Evolutionary conservation across 2,888 invertebrate genomes (phyloP).

Genomic region (Gisinianus flammeolus): DNA sequence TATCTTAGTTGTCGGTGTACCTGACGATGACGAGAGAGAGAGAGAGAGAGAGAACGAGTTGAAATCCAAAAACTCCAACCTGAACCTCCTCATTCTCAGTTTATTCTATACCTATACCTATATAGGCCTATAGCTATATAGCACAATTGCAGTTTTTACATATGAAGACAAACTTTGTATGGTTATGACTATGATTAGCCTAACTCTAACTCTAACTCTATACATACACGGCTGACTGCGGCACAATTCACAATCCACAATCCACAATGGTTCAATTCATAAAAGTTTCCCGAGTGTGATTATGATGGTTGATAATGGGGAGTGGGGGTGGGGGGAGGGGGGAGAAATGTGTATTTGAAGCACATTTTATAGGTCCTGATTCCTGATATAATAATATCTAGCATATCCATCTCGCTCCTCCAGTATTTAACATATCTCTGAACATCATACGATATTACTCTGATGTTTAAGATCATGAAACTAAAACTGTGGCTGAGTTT

Average conservation of each 20-base stretch:
- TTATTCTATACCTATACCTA: too few relatives aligned
- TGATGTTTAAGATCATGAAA: too few relatives aligned
- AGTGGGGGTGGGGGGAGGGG: too few relatives aligned
- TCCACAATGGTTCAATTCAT: slow-evolving; percentile 12
- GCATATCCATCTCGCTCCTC: not conserved
- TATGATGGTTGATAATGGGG: not conserved
- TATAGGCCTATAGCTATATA: too few relatives aligned
- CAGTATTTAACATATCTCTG: too few relatives aligned
- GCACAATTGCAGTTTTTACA: too few relatives aligned
- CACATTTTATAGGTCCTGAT: not conserved
- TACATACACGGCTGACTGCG: not conserved
- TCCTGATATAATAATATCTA: not conserved
- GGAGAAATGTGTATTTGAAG: too few relatives aligned
- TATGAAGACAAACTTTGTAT: too few relatives aligned
- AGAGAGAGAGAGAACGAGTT: not conserved
- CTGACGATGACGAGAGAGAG: not conserved
- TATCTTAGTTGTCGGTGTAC: slow-evolving; percentile 41
- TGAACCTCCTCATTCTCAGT: not conserved
- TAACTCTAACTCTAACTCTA: not conserved
- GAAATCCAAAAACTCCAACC: not conserved
- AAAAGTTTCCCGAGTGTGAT: not conserved
- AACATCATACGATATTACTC: too few relatives aligned
- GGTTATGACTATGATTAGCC: too few relatives aligned
- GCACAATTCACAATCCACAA: not conserved
- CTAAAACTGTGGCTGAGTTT: too few relatives aligned